Evolutionary conservation across 2,888 invertebrate species (phyloP), one percentile per base, ranked within the genome.

Genomic region (Fabriciana adippe): DNA sequence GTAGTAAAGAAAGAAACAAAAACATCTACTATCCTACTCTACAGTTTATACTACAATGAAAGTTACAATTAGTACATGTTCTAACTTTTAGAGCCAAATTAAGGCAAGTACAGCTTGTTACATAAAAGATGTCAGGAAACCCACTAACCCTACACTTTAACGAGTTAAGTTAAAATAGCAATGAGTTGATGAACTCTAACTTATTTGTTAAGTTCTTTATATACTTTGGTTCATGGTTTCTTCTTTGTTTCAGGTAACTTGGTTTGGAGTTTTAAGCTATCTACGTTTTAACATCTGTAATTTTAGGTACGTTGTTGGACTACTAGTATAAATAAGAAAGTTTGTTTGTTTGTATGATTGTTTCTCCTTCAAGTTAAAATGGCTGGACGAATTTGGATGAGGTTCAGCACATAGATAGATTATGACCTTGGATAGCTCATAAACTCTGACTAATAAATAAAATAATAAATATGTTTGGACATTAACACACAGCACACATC

Each of bases 241-340:
- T 11, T 26, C 35, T 66, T 66, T 66, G 60, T 60, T 66, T 55
- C 66, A 66, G 66, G 66, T 66, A 66, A 45, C 60, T n/a, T 41
- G 11, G 16, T 21, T 45, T 47, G 13, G 6, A 47, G 6, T 14
- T 15, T 50, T 2, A 50, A 41, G 11, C 2, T 41, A 41, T 41
- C 35, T 41, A 11, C 35, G 35, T 11, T 41, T 41, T 41, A 11
- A 11, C 35, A 41, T 41, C 35, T 41, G 0, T 11, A 41, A 41
- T 11, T 41, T 3, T 41, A 41, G 11, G 35, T 41, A 41, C 35
- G 35, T 41, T 41, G 2, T 41, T 41, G 2, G 0, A 41, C 2
- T 41, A 11, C 1, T 41, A 41, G 8, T 41, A 41, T 41, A 41
- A 41, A 41, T 11, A 2, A 2, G 8, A 41, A 41, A 41, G 35